These are phyloP conservation scores for Actias luna DNA, from an alignment of 2,888 invertebrate genomes.

Conservation along the genomic window DNA sequence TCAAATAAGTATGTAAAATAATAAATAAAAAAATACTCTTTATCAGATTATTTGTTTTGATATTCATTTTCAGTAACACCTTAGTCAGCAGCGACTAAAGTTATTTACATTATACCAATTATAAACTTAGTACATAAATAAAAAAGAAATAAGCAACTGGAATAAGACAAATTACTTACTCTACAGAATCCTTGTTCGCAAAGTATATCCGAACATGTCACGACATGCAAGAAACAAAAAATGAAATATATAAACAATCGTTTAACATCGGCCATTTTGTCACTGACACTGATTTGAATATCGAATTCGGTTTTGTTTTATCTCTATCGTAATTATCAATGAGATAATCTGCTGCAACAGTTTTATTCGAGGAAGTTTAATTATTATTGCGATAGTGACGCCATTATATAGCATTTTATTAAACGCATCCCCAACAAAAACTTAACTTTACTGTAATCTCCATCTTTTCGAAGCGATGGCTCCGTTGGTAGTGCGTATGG, in stretches of 20 bases:
- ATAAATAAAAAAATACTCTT: too few species aligned
- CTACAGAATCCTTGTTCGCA: conserved; percentile 63
- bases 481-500: too few species aligned
- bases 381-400: not conserved
- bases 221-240: conserved; percentile 36
- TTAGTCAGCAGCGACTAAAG: too few species aligned
- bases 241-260: conserved; percentile 39
- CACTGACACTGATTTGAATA: conserved; percentile 5
- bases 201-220: conserved; percentile 38
- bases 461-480: too few species aligned
- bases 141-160: not conserved
- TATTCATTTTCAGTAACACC: too few species aligned
- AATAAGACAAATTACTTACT: conserved; percentile 43
- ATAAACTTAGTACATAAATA: too few species aligned
- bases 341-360: not conserved
- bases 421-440: too few species aligned
- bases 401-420: not conserved
- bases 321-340: conserved; percentile 22
- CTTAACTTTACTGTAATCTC: too few species aligned
- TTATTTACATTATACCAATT: too few species aligned
- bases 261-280: conserved; percentile 49
- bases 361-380: conserved; percentile 5
- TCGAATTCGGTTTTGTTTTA: conserved; percentile 21
- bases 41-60: too few species aligned
- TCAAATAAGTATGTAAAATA: too few species aligned